Base-by-base conservation (phyloP, 64 coral and sea anemone species). In the Porites lutea region DNA sequence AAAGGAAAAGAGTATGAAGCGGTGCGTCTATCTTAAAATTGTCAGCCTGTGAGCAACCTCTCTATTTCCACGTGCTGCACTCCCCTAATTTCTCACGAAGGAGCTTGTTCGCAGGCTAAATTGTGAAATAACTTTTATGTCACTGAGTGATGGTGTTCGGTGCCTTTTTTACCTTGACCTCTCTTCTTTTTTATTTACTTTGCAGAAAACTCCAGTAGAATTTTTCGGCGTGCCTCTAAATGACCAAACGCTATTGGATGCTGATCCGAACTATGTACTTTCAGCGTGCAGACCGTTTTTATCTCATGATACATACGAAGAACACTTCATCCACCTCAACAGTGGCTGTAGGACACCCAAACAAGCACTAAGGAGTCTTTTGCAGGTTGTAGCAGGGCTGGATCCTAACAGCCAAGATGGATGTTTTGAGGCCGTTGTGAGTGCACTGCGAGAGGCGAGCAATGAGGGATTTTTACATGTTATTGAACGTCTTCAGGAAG, bases 351-450 rank as follows among this genome's bases (percentile, higher is more conserved):
- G 3, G 15, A 14, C 37, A 46, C 15, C 27, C 1, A 37, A 10
- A 52, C 6, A 57, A 22, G 13, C 48, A 8, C 3, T 65, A 21
- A 8, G 20, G 18, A 82, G 79, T 65, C 65, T 82, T 44, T 82
- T 50, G 37, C 43, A 82, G 59, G 13, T 19, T 65, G 59, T 82
- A 15, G 79, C 79, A 8, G 59, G 59, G 8, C 48, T 82, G 79
- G 6, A 18, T 7, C 47, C 43, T 19, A 37, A 82, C n/a, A 0
- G 4, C 37, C 79, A 82, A 65, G 59, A 82, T 43, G 16, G 8
- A 15, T 65, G 59, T 20, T 82, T 82, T 50, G 13, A 82, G 13
- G 79, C 43, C 14, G 37, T 82, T 44, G 27, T 82, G 10, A 9
- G 4, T 4, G 9, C 8, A 11, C 12, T 82, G n/a, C 2, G 9